Evolutionary conservation across 2,113 vertebrate genomes (phyloP).

Genomic region (Erythrocercus mccallii): DNA sequence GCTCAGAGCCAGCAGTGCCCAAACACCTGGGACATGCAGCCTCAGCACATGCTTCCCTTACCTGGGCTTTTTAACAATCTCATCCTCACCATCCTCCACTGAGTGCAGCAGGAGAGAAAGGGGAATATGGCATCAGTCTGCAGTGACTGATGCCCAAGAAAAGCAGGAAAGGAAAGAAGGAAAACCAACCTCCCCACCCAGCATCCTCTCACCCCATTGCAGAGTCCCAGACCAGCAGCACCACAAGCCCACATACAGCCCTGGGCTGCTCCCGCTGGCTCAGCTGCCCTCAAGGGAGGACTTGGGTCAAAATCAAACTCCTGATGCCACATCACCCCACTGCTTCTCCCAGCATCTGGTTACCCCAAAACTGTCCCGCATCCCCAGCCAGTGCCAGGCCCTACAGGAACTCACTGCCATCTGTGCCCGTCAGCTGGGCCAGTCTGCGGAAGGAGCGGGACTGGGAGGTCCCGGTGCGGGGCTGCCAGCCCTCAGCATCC

Average conservation of each 20-base stretch:
- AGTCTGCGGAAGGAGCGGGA: conserved; percentile 8
- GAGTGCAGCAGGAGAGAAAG: neutral
- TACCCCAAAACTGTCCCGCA: accelerated
- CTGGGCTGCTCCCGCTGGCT: accelerated
- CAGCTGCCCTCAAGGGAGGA: too few relatives aligned
- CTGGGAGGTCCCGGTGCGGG: conserved; percentile 80
- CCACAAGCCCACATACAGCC: accelerated
- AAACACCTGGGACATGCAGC: neutral
- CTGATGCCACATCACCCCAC: neutral
- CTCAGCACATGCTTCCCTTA: conserved; percentile 66
- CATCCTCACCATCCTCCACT: conserved; percentile 2
- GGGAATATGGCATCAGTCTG: neutral
- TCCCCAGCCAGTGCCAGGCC: neutral
- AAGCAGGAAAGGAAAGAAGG: neutral
- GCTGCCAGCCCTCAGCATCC: conserved; percentile 92
- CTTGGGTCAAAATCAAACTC: neutral
- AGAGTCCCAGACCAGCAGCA: neutral
- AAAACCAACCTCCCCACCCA: neutral
- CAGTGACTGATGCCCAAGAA: neutral
- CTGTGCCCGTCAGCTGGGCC: conserved; percentile 15
- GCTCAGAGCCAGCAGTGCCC: neutral
- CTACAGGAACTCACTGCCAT: conserved; percentile 76
- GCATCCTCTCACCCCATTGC: accelerated
- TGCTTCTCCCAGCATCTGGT: neutral
- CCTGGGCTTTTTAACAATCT: conserved; percentile 86